phyloP scores from a whole-genome alignment of 2,888 invertebrate species.

The Globia sparganii region DNA sequence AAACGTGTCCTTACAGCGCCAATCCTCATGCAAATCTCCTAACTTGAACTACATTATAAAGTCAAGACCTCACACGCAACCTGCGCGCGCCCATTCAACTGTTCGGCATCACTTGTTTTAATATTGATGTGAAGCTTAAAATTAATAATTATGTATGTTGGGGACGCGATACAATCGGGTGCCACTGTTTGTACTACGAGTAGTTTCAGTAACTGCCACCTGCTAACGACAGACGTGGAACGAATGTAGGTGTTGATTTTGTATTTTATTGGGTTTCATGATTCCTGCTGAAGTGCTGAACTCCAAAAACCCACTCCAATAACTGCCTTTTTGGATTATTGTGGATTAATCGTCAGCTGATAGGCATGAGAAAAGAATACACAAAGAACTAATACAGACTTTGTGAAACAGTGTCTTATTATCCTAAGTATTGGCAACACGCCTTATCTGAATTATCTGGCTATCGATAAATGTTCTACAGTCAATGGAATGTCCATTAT shows the following conservation, averaged over 20 bases:
- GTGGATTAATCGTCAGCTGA: neutral
- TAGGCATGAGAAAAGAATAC: neutral
- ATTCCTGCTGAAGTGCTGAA: neutral
- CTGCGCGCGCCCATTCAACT: conserved; percentile 62
- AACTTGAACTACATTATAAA: conserved; percentile 47
- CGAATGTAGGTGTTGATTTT: conserved; percentile 40
- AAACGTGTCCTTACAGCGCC: neutral
- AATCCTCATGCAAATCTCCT: conserved; percentile 22
- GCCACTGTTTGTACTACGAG: conserved; percentile 76
- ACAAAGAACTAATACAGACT: neutral
- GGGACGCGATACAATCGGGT: conserved; percentile 77
- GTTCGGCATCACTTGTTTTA: conserved; percentile 81
- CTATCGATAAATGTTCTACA: neutral
- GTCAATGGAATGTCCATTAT: neutral
- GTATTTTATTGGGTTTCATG: conserved; percentile 8
- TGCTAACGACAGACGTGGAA: conserved; percentile 45
- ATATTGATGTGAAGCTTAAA: conserved; percentile 86
- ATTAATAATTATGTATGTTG: conserved; percentile 85
- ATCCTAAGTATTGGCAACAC: neutral
- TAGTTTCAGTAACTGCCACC: conserved; percentile 73
- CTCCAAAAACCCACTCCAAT: neutral
- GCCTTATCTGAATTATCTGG: no score
- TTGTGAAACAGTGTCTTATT: neutral
- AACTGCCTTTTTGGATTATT: neutral
- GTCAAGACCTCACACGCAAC: conserved; percentile 35